Evolutionary conservation across 2,113 vertebrate genomes (phyloP), one percentile per base, ranked within the genome.

Genomic region (Lasiurus cinereus): DNA sequence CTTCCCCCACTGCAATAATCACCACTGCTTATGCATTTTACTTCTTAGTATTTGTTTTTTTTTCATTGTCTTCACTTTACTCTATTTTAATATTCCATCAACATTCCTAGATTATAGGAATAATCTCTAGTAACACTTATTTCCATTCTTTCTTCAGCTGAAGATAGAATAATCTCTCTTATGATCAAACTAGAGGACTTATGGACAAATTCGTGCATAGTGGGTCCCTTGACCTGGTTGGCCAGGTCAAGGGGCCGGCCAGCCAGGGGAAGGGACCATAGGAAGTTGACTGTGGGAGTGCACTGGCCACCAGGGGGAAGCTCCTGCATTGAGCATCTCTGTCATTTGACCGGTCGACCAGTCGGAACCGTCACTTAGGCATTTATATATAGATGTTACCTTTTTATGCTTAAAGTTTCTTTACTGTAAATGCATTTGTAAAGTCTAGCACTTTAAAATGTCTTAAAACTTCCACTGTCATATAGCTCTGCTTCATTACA

Each of bases 111-210:
- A 39, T 93, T 88, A 64, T 27, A 59, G 22, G 9, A 59, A 6
- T 52, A 31, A 19, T 73, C n/a, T 88, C 52, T 64, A 73, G 43
- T 52, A n/a, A 93, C 3, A 62, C 14, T 21, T 80, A 3, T 27
- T 80, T 73, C n/a, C 62, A 80, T 48, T 79, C 22, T 86, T 92
- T 87, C 14, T 85, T 84, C n/a, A 87, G 14, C 12, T 39, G 16
- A 48, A 62, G 27, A 50, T 46, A 82, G 54, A 80, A 79, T 62
- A 87, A 93, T 59, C 48, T 86, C 48, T 69, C 39, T 86, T 79
- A 78, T 6, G 59, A 80, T 72, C 43, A 50, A 87, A 79, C 59
- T 59, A 59, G 56, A 59, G 54, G 56, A 59, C 21, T 59, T 21
- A 9, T 59, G 21, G 21, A 59, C 56, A 59, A 56, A 56, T 56